Conservation (phyloP, 2,888 invertebrate genomes). For the Isotomurus palustris region DNA sequence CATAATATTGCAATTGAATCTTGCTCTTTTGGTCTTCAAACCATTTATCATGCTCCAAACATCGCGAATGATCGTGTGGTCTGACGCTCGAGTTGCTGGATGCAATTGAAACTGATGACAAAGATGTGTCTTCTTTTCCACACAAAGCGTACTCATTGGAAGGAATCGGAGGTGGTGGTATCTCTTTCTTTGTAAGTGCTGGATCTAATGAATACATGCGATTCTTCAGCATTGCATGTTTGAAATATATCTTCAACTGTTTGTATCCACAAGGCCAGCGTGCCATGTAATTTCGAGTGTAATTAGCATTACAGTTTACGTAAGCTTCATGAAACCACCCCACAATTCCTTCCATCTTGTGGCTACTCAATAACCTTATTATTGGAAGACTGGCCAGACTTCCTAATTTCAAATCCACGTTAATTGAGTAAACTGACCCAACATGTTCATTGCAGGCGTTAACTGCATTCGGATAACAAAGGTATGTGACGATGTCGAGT, state of each 20-base stretch:
- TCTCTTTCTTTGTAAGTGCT: background rate
- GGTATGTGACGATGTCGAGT: conserved; percentile 11
- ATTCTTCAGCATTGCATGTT: conserved; percentile 7
- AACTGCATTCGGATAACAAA: conserved; percentile 10
- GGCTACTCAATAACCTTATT: background rate
- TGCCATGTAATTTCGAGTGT: conserved; percentile 7
- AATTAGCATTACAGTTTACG: background rate
- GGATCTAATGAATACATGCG: background rate
- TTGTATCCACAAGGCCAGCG: conserved; percentile 7
- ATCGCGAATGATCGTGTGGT: background rate
- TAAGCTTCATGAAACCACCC: conserved; percentile 8
- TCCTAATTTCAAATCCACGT: conserved; percentile 6
- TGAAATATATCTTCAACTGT: conserved; percentile 5
- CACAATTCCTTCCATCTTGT: conserved; percentile 1
- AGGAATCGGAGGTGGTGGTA: background rate
- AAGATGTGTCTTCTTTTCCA: too few relatives aligned
- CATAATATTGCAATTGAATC: conserved; percentile 2
- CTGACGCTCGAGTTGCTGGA: background rate
- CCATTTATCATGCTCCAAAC: conserved; percentile 2
- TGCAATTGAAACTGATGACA: background rate
- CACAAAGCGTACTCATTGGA: too few relatives aligned
- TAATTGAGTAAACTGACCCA: conserved; percentile 11
- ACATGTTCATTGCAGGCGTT: conserved; percentile 12
- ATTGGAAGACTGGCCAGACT: background rate
- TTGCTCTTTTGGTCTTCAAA: conserved; percentile 1